These are phyloP conservation scores for Premnoplex brunnescens DNA, from an alignment of 2,797 vertebrate species.

Conservation along the genomic window DNA sequence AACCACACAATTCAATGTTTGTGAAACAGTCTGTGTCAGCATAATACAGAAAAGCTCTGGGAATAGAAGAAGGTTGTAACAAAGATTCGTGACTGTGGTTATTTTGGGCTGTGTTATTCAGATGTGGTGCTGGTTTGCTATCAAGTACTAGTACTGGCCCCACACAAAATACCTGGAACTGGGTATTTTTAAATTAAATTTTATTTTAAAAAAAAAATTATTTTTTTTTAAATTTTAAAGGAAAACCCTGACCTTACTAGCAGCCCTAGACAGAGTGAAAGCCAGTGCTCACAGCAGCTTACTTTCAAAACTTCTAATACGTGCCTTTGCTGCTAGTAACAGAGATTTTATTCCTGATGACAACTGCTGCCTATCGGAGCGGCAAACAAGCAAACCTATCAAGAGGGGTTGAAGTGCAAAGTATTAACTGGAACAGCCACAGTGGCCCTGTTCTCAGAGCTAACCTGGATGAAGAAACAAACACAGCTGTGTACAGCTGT, in stretches of 20 bases:
- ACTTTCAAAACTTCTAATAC: neutral
- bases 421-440: accelerated
- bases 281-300: neutral
- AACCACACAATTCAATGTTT: neutral
- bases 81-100: neutral
- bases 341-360: neutral
- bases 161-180: neutral
- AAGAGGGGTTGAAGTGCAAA: neutral
- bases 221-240: neutral
- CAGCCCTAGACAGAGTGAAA: neutral
- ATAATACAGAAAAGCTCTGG: neutral
- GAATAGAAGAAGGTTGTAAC: neutral
- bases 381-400: accelerated
- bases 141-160: neutral
- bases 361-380: neutral
- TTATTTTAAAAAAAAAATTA: neutral
- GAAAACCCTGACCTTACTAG: neutral
- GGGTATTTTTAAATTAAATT: neutral
- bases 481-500: neutral
- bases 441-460: neutral
- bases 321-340: neutral
- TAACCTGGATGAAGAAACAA: neutral
- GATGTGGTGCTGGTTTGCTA: neutral
- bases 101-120: neutral
- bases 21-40: neutral